Evolutionary conservation across 2,113 vertebrate genomes (phyloP).

Genomic region (Todiramphus saurophagus): DNA sequence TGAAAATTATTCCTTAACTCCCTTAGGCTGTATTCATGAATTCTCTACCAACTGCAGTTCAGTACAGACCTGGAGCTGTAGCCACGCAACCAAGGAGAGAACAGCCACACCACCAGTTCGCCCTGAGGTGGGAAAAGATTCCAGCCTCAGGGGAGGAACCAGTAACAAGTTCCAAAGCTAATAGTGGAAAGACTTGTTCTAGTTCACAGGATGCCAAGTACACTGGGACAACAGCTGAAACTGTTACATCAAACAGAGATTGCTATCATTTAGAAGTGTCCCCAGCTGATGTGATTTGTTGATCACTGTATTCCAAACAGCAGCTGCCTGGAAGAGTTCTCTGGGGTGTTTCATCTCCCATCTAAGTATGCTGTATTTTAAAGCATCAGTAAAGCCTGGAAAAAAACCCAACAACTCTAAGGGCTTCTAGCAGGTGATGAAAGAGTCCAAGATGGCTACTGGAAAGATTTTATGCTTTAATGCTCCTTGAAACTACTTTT

Average conservation of each 20-base stretch:
- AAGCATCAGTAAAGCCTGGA: neutral
- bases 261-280: neutral
- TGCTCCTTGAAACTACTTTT: neutral
- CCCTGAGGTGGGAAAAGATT: neutral
- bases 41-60: neutral
- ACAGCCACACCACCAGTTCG: neutral
- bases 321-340: neutral
- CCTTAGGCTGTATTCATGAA: neutral
- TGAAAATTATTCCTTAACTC: neutral
- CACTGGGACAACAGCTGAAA: neutral
- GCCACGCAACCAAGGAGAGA: neutral
- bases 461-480: neutral
- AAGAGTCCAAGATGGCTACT: neutral
- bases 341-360: neutral
- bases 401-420: neutral
- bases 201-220: neutral
- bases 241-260: neutral
- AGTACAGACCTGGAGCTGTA: neutral
- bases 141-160: neutral
- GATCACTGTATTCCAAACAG: neutral
- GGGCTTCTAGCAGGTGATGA: neutral
- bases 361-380: neutral
- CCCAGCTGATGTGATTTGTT: neutral
- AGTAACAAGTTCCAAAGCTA: neutral
- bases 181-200: neutral